Conservation (phyloP, 2,113 vertebrate species). For the Peromyscus leucopus region DNA sequence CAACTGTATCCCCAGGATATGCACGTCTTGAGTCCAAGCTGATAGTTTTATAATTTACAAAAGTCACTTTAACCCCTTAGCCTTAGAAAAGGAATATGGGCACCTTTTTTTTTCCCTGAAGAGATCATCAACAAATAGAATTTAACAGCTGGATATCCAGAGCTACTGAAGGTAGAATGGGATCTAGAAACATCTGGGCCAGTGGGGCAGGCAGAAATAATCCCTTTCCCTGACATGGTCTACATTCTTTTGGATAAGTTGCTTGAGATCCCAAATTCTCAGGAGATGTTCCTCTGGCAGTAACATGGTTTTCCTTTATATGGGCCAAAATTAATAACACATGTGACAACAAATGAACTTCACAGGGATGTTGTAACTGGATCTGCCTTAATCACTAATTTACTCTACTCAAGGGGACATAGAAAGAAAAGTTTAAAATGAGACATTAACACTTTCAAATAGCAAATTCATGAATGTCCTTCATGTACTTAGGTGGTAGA, state of each 20-base stretch:
- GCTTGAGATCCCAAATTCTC: background rate
- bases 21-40: background rate
- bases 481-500: background rate
- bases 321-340: slow-evolving; percentile 11
- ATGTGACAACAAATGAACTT: background rate
- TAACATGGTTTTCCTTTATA: background rate
- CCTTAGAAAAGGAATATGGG: background rate
- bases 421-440: background rate
- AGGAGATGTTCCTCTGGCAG: background rate
- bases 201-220: too few relatives aligned
- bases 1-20: too few relatives aligned
- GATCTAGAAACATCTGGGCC: background rate
- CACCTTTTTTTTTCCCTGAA: background rate
- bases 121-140: background rate
- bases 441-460: background rate
- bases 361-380: background rate
- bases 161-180: background rate
- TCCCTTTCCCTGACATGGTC: background rate
- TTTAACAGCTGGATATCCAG: background rate
- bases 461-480: slow-evolving; percentile 19
- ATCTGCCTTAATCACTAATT: slow-evolving; percentile 20
- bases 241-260: background rate
- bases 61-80: background rate
- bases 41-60: background rate
- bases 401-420: slow-evolving; percentile 2